Conservation (phyloP, 64 coral and sea anemone genomes). For the Astreopora myriophthalma region DNA sequence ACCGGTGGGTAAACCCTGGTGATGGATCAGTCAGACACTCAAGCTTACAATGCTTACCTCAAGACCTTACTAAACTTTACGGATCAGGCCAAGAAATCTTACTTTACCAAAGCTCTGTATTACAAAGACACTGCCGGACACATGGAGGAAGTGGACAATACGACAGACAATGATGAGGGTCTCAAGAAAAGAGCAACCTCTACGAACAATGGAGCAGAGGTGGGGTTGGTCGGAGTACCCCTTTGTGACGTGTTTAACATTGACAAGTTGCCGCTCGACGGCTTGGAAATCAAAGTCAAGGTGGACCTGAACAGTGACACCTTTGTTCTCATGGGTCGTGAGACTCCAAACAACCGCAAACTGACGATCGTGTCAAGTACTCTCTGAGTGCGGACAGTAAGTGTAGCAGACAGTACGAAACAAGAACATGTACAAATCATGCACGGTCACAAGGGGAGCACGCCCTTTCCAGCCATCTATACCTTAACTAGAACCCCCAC, state of each 20-base stretch:
- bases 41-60: slow-evolving; percentile 62
- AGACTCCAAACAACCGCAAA: neutral
- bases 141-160: slow-evolving; percentile 19
- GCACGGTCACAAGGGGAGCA: neutral
- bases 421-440: neutral
- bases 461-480: neutral
- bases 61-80: slow-evolving; percentile 48
- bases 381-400: neutral
- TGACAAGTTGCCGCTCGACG: neutral
- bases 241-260: slow-evolving; percentile 45
- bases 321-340: neutral
- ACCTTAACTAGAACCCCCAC: neutral
- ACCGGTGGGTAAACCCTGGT: slow-evolving; percentile 50
- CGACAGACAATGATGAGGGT: no score
- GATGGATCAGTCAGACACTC: slow-evolving; percentile 20
- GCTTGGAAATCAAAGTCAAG: neutral
- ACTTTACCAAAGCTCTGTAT: no score
- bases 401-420: neutral
- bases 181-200: neutral
- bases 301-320: neutral
- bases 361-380: neutral
- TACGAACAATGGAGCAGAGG: neutral
- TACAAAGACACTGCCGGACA: no score
- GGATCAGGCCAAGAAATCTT: slow-evolving; percentile 19
- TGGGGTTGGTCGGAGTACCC: slow-evolving; percentile 31